Evolutionary conservation across 2,888 invertebrate species (phyloP).

Genomic region (Drosophila differens): DNA sequence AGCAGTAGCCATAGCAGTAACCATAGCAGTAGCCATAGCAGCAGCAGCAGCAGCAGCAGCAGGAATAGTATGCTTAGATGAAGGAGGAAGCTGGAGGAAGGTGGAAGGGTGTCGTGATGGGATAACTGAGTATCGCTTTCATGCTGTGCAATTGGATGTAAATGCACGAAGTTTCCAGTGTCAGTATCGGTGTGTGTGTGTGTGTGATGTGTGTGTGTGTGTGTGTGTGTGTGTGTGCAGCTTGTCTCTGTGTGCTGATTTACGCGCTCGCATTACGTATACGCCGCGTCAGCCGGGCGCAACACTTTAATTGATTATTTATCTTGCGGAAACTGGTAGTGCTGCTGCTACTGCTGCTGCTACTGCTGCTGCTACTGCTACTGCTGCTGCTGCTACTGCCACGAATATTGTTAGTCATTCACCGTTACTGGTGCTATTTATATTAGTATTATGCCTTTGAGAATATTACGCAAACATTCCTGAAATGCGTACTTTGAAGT

Average conservation of each 20-base stretch:
- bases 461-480: neutral
- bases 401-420: neutral
- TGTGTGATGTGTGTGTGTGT: neutral
- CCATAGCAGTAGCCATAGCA: slow-evolving; percentile 3
- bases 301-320: slow-evolving; percentile 74
- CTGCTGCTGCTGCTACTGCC: neutral
- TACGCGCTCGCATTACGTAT: slow-evolving; percentile 62
- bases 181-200: neutral
- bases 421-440: neutral
- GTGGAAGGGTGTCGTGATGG: neutral
- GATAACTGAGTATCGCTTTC: slow-evolving; percentile 39
- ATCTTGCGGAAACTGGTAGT: slow-evolving; percentile 49
- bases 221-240: no score
- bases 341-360: neutral
- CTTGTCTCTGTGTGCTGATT: slow-evolving; percentile 28
- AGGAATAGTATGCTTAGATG: slow-evolving; percentile 8
- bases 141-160: slow-evolving; percentile 58
- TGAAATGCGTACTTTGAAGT: neutral
- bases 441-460: neutral
- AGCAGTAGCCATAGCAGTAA: neutral
- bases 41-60: slow-evolving; percentile 5
- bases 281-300: slow-evolving; percentile 36
- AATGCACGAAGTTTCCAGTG: slow-evolving; percentile 16
- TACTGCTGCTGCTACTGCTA: no score
- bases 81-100: slow-evolving; percentile 13